Percentiles rank a stretch among this genome's conserved stretches.
Evolutionary conservation across 2,113 vertebrate species (phyloP).

Genomic region (Glaucomys volans): DNA sequence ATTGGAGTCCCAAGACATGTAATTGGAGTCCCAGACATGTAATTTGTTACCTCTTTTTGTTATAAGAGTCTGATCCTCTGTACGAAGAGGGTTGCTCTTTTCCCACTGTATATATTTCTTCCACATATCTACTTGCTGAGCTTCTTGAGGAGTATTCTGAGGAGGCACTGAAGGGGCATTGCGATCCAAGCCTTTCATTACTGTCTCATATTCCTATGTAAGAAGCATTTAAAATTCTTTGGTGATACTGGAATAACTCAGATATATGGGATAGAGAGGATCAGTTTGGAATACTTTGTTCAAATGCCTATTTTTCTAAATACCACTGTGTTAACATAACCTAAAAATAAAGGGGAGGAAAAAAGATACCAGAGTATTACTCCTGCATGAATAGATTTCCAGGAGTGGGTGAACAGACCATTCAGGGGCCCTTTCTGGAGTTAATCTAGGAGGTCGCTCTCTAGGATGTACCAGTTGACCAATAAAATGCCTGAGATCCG

Average conservation of each 20-base stretch:
- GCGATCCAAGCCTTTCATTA: constrained; percentile 99
- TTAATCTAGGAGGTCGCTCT: constrained; percentile 11
- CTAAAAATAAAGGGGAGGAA: constrained; percentile 55
- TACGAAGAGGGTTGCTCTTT: constrained; percentile 98
- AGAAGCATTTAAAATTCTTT: constrained; percentile 49
- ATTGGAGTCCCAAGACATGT: no score
- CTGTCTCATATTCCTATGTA: constrained; percentile 97
- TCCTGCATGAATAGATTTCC: neutral
- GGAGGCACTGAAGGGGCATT: constrained; percentile 98
- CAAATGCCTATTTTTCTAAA: constrained; percentile 23
- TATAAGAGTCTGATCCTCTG: constrained; percentile 99
- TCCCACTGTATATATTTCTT: constrained; percentile 99
- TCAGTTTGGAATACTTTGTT: constrained; percentile 36
- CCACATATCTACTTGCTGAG: constrained; percentile 99
- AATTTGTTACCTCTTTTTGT: constrained; percentile 97
- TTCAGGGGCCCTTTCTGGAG: neutral
- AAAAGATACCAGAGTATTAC: neutral
- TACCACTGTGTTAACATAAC: constrained; percentile 54
- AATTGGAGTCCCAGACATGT: neutral
- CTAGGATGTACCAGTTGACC: neutral
- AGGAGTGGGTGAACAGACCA: neutral
- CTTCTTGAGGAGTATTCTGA: constrained; percentile 98
- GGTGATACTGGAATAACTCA: constrained; percentile 38
- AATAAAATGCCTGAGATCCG: neutral
- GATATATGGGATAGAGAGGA: neutral